A percentile compares a stretch with the other conserved stretches of the same genome.
Evolutionary conservation across 2,888 invertebrate genomes (phyloP).

Genomic region (Drosophila colorata): DNA sequence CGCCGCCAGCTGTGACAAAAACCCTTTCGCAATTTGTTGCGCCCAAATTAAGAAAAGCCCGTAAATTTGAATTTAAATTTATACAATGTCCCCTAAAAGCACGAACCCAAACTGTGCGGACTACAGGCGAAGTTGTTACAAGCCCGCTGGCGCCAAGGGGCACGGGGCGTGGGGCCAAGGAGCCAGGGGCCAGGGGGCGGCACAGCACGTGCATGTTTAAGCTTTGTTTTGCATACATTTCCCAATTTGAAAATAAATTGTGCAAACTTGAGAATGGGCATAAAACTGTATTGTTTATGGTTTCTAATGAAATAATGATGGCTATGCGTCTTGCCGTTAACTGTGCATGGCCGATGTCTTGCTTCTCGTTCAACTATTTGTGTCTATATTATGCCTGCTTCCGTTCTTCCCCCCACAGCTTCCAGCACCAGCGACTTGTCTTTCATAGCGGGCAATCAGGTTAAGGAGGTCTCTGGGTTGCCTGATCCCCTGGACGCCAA

Average conservation of each 20-base stretch:
- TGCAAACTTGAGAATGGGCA: slow-evolving; percentile 28
- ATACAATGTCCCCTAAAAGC: slow-evolving; percentile 45
- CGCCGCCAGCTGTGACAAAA: slow-evolving; percentile 33
- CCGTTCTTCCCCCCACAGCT: slow-evolving; percentile 85
- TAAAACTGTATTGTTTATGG: slow-evolving; percentile 28
- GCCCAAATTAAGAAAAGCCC: slow-evolving; percentile 69
- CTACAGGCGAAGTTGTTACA: slow-evolving; percentile 26
- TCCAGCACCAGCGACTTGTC: slow-evolving; percentile 93
- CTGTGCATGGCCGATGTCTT: slow-evolving; percentile 17
- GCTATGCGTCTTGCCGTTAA: slow-evolving; percentile 1
- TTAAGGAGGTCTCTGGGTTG: slow-evolving; percentile 86
- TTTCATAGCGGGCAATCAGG: slow-evolving; percentile 87
- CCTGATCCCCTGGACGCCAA: slow-evolving; percentile 86
- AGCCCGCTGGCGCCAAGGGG: slow-evolving; percentile 6
- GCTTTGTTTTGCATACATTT: slow-evolving; percentile 55
- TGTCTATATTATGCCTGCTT: background rate
- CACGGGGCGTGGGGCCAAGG: background rate
- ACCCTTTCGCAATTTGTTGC: slow-evolving; percentile 60
- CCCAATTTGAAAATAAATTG: slow-evolving; percentile 36
- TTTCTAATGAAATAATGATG: slow-evolving; percentile 20
- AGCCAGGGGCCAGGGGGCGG: background rate
- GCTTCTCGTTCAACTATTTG: background rate
- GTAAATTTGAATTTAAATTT: slow-evolving; percentile 78
- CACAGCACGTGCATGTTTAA: slow-evolving; percentile 59
- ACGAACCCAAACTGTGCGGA: slow-evolving; percentile 14